Evolutionary conservation across 1,140 invertebrate species (phyloP), one percentile per base, ranked within the genome.

Genomic region (Zaprionus capensis): DNA sequence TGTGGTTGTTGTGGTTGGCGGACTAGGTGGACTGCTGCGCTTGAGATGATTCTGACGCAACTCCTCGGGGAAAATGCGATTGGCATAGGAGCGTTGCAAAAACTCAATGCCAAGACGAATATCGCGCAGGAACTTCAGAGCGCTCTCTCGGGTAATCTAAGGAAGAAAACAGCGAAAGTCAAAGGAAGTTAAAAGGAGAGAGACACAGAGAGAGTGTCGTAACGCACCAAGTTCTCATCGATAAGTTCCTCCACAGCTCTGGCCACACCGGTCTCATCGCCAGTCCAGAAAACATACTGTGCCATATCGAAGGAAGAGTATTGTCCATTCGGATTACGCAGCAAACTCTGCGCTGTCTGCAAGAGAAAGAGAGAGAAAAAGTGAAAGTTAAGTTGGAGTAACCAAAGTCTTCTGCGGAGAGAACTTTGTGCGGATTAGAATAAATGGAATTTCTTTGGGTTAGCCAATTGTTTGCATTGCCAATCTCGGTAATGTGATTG

Each of bases 211-310:
- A 11, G 9, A 66, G 0, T 14, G 31, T 28, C 5, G 6, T 34
- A 49, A 93, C 93, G 93, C 93, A 96, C 96, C 94, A 96, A 85
- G 73, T 95, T 95, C 71, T 96, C 95, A 79, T 95, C 94, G 4
- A 97, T 93, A 66, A 96, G 95, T 74, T 96, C 95, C 80, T 96
- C 95, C 41, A 96, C 95, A 17, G 96, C 96, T 3, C 94, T 88
- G 2, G 96, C 96, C 1, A 96, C 96, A 2, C 96, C 95, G 51
- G 94, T 94, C 82, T 96, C 96, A 91, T 97, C 96, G 6, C 96
- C 96, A 4, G 96, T 96, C 95, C 95, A 96, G 82, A 96, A 96
- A 2, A 97, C 95, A 71, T 97, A 97, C 80, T 96, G 95, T 0
- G 96, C 96, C 95, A 96, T 95, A 77, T 96, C 95, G 55, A 95